A percentile compares a stretch with the other conserved stretches of the same genome.
Conservation (phyloP, 2,113 vertebrate genomes). For the Chitala chitala region DNA sequence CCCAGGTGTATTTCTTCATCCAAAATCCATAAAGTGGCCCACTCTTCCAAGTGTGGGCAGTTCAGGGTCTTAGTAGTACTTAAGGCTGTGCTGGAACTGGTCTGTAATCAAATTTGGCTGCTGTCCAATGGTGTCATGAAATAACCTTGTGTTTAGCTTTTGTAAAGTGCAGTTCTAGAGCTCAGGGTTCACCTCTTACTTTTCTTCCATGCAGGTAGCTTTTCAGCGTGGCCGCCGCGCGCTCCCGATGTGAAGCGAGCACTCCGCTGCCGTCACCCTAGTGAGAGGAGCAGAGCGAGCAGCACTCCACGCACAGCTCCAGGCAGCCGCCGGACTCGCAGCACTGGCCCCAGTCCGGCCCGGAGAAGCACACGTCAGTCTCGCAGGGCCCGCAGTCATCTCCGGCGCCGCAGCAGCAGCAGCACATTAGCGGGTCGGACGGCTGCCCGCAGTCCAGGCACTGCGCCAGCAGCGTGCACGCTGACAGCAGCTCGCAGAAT, state of each 20-base stretch:
- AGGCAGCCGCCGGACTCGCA: constrained; percentile 64
- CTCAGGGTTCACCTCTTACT: not conserved
- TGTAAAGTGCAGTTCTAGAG: not conserved
- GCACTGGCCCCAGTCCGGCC: constrained; percentile 61
- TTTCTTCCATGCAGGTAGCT: not conserved
- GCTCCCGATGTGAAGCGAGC: too few species aligned
- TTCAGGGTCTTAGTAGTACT: too few species aligned
- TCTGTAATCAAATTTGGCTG: too few species aligned
- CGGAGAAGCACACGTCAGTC: constrained; percentile 48
- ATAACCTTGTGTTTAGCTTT: not conserved
- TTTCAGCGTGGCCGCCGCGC: too few species aligned
- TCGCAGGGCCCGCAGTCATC: constrained; percentile 43
- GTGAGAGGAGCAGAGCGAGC: constrained; percentile 67
- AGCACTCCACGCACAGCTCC: constrained; percentile 71
- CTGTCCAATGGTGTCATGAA: too few species aligned
- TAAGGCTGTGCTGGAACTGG: too few species aligned
- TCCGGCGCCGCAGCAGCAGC: constrained; percentile 44
- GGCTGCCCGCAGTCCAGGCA: constrained; percentile 57
- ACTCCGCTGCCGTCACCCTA: too few species aligned
- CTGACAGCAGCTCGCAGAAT: constrained; percentile 64
- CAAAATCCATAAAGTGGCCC: too few species aligned
- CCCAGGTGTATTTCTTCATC: too few species aligned
- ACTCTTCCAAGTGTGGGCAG: too few species aligned
- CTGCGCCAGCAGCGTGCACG: constrained; percentile 58
- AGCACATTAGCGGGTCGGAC: constrained; percentile 51